Evolutionary conservation across 2,113 vertebrate genomes (phyloP), one percentile per base, ranked within the genome.

Genomic region (Crotalus viridis): DNA sequence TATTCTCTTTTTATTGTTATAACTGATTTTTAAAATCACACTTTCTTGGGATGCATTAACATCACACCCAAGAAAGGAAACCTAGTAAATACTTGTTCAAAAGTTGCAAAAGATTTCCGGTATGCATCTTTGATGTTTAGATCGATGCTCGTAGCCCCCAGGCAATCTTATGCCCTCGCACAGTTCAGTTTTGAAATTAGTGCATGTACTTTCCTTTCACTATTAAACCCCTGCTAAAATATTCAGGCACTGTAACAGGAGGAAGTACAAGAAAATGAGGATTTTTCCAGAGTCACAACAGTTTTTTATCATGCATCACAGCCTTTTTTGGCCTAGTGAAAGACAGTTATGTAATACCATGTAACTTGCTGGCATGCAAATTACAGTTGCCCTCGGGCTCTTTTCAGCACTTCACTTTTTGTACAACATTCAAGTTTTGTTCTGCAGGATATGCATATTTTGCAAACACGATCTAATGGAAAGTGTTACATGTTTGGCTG

Each of bases 401-500:
- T 61, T 74, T 90, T 90, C 88, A 86, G 74, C 88, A 86, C 69
- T 90, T 85, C 21, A 52, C 69, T 90, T 93, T 85, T 52, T 59
- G 5, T 93, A 93, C 69, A 64, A 64, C 21, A 17, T 87, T 90
- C 74, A 43, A 86, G 89, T 90, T 93, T 93, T 64, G 88, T 90
- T 90, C 89, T 93, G 89, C 5, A 57, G 88, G 56, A 87, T 90
- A 92, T 89, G 64, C 92, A 89, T 92, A 92, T 89, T 89, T 92
- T 51, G 64, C 64, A 89, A 92, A 92, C 92, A 93, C 39, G 46
- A 87, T 61, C 74, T 93, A 93, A 93, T 93, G 81, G 88, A 87
- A 59, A 85, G 81, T 90, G 56, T 90, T 90, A 52, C 86, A 57
- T 90, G 81, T 93, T 93, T 93, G 92, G 92, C 89, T 93, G 92